Evolutionary conservation across 2,888 invertebrate species (phyloP).

Genomic region (Tinea trinotella): DNA sequence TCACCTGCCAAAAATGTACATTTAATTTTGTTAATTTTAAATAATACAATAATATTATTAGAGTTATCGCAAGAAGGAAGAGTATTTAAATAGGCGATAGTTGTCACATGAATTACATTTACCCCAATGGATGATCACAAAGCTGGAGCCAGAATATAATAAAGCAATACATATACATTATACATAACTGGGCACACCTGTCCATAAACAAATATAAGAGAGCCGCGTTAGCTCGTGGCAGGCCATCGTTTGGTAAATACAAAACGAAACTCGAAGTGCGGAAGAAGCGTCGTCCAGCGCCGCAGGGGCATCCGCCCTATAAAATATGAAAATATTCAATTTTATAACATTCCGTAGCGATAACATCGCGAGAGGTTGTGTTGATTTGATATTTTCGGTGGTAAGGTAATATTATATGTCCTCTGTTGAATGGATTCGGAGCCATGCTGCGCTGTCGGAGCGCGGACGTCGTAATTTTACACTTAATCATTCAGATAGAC

Average conservation of each 20-base stretch:
- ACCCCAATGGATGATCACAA: not conserved
- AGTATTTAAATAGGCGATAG: not conserved
- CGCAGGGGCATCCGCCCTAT: constrained; percentile 45
- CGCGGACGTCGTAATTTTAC: constrained; percentile 62
- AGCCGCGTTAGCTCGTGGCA: constrained; percentile 6
- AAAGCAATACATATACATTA: not conserved
- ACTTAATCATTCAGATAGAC: constrained; percentile 67
- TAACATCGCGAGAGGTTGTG: constrained; percentile 55
- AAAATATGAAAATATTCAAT: constrained; percentile 68
- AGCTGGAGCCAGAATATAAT: not conserved
- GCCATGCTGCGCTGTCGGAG: constrained; percentile 55
- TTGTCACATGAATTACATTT: not conserved
- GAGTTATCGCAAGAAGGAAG: not conserved
- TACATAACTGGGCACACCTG: not conserved
- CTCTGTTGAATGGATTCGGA: constrained; percentile 53
- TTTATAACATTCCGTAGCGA: constrained; percentile 65
- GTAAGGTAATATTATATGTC: constrained; percentile 62
- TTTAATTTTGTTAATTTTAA: no score
- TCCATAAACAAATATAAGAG: not conserved
- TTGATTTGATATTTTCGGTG: constrained; percentile 71
- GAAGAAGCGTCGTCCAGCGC: constrained; percentile 39
- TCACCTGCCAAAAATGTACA: no score
- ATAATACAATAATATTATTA: no score
- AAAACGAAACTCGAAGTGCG: constrained; percentile 29
- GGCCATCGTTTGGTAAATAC: not conserved